Evolutionary conservation across 2,797 vertebrate species (phyloP), one percentile per base, ranked within the genome.

Genomic region (Phrynocephalus guinanensis): DNA sequence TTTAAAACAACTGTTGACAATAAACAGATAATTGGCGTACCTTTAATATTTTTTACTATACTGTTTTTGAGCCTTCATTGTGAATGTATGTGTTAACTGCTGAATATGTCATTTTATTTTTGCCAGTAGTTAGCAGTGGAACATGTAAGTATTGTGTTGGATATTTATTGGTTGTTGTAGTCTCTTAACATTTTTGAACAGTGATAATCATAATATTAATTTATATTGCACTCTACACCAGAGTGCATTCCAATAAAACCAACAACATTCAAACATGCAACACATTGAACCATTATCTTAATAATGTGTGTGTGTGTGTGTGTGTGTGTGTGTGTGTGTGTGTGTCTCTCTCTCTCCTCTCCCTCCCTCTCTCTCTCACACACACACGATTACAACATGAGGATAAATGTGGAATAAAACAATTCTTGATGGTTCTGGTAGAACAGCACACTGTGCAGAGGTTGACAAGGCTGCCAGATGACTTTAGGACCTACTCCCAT

Each of bases 81-180:
- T 87, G 38, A 85, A 52, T 71, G 79, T 50, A 84, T 33, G 13
- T 38, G 82, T 88, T 89, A 48, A 8, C 77, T 88, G 83, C 90
- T 94, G 82, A 87, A 93, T 5, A 15, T 92, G 81, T 78, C 91
- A 72, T 75, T 89, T 0, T 86, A 66, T 88, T 86, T 87, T 91
- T 67, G 78, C 79, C 33, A 67, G 28, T 89, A 95, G 92, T 89
- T 89, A 68, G 26, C 86, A 89, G 75, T 92, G 89, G 93, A 95
- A 92, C 77, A 91, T 87, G 88, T 94, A 93, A 93, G 94, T 95
- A 94, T 26, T 79, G 0, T 82, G 66, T 52, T 6, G 86, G 30
- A 52, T 90, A 79, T 44, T 63, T 18, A 56, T 83, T 6, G 77
- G 15, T 56, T 10, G 79, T 16, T 75, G 88, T 8, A 60, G 85